phyloP scores from a whole-genome alignment of 2,113 vertebrate genomes.

The Phylloscopus whistleri region DNA sequence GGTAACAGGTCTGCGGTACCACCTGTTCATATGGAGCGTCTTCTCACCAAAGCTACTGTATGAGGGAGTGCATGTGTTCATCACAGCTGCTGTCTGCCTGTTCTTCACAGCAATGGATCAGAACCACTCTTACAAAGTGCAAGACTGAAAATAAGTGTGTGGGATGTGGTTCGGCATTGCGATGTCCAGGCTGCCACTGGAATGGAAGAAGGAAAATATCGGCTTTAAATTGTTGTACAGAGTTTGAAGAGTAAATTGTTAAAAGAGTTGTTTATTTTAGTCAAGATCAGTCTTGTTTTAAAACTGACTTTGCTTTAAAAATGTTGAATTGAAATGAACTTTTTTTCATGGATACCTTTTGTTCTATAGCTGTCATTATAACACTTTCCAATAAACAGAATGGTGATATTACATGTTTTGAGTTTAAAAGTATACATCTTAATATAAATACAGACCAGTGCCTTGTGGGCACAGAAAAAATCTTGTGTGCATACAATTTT shows the following conservation, averaged over 20 bases:
- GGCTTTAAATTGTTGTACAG: background rate
- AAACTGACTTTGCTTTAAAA: background rate
- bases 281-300: background rate
- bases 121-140: constrained; percentile 39
- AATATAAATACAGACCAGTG: background rate
- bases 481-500: background rate
- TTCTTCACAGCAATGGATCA: constrained; percentile 87
- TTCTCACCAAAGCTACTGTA: constrained; percentile 97
- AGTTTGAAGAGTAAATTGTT: background rate
- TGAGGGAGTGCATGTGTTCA: constrained; percentile 86
- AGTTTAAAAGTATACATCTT: background rate
- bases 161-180: background rate
- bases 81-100: constrained; percentile 81
- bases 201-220: background rate
- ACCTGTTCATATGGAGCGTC: constrained; percentile 98
- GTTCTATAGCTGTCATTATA: background rate
- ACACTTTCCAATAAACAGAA: background rate
- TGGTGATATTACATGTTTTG: background rate
- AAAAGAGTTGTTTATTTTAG: background rate
- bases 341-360: background rate
- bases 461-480: background rate
- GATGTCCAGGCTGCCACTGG: background rate
- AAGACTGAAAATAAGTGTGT: background rate
- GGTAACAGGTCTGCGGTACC: constrained; percentile 90
- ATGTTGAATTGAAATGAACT: background rate